These are phyloP conservation scores for Hipposideros armiger DNA, from an alignment of 2,113 vertebrate genomes.

Conservation along the genomic window DNA sequence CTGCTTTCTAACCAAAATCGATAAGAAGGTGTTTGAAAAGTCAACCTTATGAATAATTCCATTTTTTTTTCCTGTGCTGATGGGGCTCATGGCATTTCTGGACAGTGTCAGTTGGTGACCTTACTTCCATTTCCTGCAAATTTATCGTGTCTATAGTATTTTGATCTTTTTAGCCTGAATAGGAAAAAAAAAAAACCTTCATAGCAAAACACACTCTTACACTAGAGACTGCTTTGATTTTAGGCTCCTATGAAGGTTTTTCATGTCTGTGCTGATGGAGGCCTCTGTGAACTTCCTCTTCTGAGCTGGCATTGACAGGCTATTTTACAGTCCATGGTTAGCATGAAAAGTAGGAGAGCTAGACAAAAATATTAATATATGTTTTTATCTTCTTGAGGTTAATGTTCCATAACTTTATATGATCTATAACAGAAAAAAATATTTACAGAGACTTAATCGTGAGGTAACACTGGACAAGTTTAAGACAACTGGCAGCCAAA, in stretches of 20 bases:
- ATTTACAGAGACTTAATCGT: neutral
- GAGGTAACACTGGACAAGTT: neutral
- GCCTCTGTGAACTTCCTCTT: neutral
- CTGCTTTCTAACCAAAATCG: conserved; percentile 18
- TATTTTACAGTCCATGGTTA: neutral
- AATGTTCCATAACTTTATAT: neutral
- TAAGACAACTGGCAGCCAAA: neutral
- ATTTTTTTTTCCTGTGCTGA: neutral
- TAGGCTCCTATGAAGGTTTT: neutral
- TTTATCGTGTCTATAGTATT: conserved; percentile 64
- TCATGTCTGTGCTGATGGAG: neutral
- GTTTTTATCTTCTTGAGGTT: neutral
- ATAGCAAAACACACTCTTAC: neutral
- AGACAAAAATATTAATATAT: neutral
- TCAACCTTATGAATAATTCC: conserved; percentile 71
- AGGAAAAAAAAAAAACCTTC: neutral
- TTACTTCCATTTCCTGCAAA: conserved; percentile 67
- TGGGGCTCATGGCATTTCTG: conserved; percentile 33
- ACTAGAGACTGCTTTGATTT: neutral
- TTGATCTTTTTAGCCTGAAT: conserved; percentile 56
- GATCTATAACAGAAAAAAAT: neutral
- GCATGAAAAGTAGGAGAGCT: neutral
- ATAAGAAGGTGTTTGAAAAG: conserved; percentile 69
- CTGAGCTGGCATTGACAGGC: neutral
- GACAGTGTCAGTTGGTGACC: conserved; percentile 26